Evolutionary conservation across 1,140 invertebrate species (phyloP), one percentile per base, ranked within the genome.

Genomic region (Coboldia fuscipes): DNA sequence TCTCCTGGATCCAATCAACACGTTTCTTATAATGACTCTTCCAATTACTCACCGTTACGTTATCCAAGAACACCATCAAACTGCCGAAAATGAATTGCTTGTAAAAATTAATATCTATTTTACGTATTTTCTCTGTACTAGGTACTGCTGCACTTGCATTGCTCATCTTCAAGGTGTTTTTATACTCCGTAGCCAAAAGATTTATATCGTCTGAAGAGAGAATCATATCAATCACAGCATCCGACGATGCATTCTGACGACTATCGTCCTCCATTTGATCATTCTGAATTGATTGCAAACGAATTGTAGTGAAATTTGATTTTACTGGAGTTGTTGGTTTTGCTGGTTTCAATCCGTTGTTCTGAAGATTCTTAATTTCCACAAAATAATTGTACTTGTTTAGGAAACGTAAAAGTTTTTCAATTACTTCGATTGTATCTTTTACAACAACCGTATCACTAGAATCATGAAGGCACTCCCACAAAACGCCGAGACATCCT

Each of bases 361-460:
- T 50, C 19, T 57, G 50, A n/a, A 57, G 45, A 21, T 45, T 46
- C 12, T 60, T 54, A 1, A 53, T 40, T 3, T 60, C 40, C 12
- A 39, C 41, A 5, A 67, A 50, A 40, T 29, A 33, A 28, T 72
- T 66, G 41, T 75, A 69, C 27, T 59, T 62, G 2, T 65, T 43
- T 2, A 76, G 47, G 19, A 72, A 58, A n/a, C 51, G 44, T 15
- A 64, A 53, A n/a, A 81, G 44, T 34, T 64, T 56, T 10, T 48
- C 55, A 1, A 72, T 60, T 19, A 73, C 65, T 13, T 43, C 39
- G 1, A 70, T 58, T 0, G 74, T 60, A 10, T 55, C 50, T 38
- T 69, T 70, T 34, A 70, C 63, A 0, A 83, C 72, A 42, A 73
- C 68, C 2, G 72, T 55, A 47, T 81, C 74, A 36, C 65, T 68